Base-by-base conservation (phyloP, 2,113 vertebrate species). In the Platichthys stellatus region DNA sequence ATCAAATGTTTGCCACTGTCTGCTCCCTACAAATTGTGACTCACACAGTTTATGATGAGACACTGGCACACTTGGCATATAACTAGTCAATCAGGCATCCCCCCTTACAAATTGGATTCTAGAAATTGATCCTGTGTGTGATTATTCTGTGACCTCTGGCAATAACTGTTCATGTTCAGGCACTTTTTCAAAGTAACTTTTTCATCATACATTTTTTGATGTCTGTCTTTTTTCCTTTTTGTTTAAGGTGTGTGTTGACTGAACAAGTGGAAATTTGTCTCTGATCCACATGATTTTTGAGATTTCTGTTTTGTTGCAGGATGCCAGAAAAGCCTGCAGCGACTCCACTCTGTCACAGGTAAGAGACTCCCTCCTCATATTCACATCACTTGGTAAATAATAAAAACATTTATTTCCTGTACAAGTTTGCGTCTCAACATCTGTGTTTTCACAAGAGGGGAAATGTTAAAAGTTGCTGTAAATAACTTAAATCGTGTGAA, bases 301-400 rank as follows among this genome's bases (percentile, higher is more conserved):
- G 23, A 21, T 78, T 61, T 65, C 28, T 79, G 9, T 89, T 72
- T 45, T 88, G 20, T 93, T 94, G 84, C 91, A 99, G 98, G 97
- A 99, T 97, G 97, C 97, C 54, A 96, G 97, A 87, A 99, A 99
- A 94, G 97, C 97, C 2, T 99, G 97, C 91, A 97, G 96, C 49
- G 98, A 99, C 89, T 96, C 97, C 78, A 98, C 97, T 18, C 94
- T 99, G 60, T 95, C 95, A 80, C 97, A 99, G 97, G 98, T 98
- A 93, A 65, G 75, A 59, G n/a, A 54, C 18, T 54, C 43, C 8
- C 3, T 49, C 5, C 26, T 57, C 31, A 40, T 14, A 43, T 43
- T 35, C 3, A 54, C 1, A 65, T 26, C 13, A 31, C 6, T 28
- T 2, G 38, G 5, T 23, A 13, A 54, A 67, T 15, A 63, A 63